These are phyloP conservation scores for Crioceris asparagi DNA, from an alignment of 2,888 invertebrate genomes.

Conservation along the genomic window DNA sequence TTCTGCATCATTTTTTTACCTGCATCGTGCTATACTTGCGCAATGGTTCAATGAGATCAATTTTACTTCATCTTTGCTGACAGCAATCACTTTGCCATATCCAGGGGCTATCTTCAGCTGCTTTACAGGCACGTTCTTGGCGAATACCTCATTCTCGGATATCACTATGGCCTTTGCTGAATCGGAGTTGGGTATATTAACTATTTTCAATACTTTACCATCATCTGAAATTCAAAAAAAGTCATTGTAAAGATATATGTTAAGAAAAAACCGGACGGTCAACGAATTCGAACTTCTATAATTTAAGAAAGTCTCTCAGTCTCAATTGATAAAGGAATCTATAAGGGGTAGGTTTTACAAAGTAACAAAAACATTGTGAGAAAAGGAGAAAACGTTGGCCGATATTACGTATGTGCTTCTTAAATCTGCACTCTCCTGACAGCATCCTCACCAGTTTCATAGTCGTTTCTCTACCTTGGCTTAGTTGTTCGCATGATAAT, in stretches of 20 bases:
- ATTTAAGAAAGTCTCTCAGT: no score
- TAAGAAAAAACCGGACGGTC: conserved; percentile 1
- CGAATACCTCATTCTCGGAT: conserved; percentile 72
- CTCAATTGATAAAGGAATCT: no score
- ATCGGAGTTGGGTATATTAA: conserved; percentile 62
- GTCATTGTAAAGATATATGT: conserved; percentile 8
- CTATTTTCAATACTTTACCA: conserved; percentile 82
- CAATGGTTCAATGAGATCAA: conserved; percentile 83
- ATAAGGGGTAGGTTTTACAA: no score
- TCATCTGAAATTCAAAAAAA: conserved; percentile 51
- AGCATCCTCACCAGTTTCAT: no score
- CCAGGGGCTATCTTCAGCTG: conserved; percentile 67
- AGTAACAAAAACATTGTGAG: no score
- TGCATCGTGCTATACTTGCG: conserved; percentile 51
- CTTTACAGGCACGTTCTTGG: conserved; percentile 57
- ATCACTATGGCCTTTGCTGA: conserved; percentile 62
- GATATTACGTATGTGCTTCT: no score
- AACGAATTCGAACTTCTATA: no score
- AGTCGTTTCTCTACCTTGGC: no score
- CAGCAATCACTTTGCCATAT: conserved; percentile 74
- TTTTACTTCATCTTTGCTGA: conserved; percentile 78
- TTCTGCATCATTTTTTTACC: conserved; percentile 35
- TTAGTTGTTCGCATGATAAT: no score
- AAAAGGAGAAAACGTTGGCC: no score
- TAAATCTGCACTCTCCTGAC: no score